phyloP scores from a whole-genome alignment of 2,113 vertebrate genomes.

The Sander vitreus region DNA sequence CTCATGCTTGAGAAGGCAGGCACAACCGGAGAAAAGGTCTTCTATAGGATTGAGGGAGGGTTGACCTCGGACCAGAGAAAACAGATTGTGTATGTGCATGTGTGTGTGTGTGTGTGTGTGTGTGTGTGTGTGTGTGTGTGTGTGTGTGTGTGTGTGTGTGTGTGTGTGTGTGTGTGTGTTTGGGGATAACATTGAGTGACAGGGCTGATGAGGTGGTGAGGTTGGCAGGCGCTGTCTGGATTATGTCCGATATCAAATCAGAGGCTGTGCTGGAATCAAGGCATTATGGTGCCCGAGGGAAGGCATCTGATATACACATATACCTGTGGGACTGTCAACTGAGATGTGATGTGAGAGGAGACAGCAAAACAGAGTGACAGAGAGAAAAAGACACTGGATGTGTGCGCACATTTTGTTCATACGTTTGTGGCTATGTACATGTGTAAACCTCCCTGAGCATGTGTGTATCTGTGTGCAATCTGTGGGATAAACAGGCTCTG shows the following conservation, averaged over 20 bases:
- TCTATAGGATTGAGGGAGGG: conserved; percentile 49
- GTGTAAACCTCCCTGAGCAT: background rate
- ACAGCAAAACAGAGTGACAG: background rate
- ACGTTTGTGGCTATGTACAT: background rate
- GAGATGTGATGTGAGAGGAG: conserved; percentile 12
- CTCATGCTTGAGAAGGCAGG: conserved; percentile 63
- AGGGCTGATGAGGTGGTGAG: conserved; percentile 50
- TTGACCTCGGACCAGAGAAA: conserved; percentile 46
- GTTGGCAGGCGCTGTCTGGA: conserved; percentile 59
- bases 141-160: background rate
- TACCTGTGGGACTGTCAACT: conserved; percentile 16
- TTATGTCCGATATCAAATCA: conserved; percentile 65
- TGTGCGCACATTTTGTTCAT: conserved; percentile 1
- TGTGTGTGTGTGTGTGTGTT: conserved; percentile 7
- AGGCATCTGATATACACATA: conserved; percentile 45
- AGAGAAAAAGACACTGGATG: background rate
- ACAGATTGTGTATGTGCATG: background rate
- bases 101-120: conserved; percentile 10
- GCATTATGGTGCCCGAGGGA: conserved; percentile 44
- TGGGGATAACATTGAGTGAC: conserved; percentile 43
- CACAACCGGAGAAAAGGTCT: conserved; percentile 51
- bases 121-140: too few species aligned
- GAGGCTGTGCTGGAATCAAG: conserved; percentile 43
- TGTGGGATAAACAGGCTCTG: too few species aligned
- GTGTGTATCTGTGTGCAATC: too few species aligned